These are phyloP conservation scores for Tipula vernalis DNA, from an alignment of 2,888 invertebrate genomes.

Conservation along the genomic window DNA sequence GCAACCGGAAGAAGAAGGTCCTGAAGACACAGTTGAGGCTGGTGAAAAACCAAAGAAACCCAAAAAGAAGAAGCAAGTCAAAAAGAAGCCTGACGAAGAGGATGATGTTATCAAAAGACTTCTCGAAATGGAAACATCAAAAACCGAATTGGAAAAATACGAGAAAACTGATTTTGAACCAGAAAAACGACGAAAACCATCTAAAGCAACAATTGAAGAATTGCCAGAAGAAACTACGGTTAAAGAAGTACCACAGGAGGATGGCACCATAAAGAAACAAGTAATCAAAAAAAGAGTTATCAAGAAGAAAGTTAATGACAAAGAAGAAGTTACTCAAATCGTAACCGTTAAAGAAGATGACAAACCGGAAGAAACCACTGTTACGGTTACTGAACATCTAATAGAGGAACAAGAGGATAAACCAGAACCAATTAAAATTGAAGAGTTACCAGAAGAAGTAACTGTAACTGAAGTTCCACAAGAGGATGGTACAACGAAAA, in stretches of 20 bases:
- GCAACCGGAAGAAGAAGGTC: conserved; percentile 17
- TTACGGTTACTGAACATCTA: conserved; percentile 24
- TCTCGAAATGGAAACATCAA: conserved; percentile 24
- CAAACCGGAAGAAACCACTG: conserved; percentile 22
- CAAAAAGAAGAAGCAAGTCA: conserved; percentile 23
- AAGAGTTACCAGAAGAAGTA: conserved; percentile 31
- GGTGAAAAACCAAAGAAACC: conserved; percentile 19
- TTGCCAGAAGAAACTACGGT: conserved; percentile 23
- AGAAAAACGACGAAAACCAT: conserved; percentile 23
- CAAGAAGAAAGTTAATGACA: conserved; percentile 28
- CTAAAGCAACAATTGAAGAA: conserved; percentile 21
- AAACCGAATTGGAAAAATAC: conserved; percentile 26
- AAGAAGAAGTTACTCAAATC: conserved; percentile 32
- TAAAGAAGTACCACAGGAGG: conserved; percentile 21
- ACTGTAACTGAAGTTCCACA: conserved; percentile 20
- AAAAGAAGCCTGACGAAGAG: conserved; percentile 25
- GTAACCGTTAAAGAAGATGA: conserved; percentile 28
- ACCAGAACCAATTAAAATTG: conserved; percentile 21
- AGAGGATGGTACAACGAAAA: conserved; percentile 22
- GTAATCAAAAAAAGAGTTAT: conserved; percentile 27
- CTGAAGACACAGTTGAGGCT: conserved; percentile 19
- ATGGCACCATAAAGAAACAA: conserved; percentile 24
- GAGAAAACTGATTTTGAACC: conserved; percentile 31
- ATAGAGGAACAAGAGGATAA: conserved; percentile 18
- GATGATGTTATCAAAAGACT: conserved; percentile 24